Conservation (phyloP, 2,797 vertebrate species). For the Carapus acus region DNA sequence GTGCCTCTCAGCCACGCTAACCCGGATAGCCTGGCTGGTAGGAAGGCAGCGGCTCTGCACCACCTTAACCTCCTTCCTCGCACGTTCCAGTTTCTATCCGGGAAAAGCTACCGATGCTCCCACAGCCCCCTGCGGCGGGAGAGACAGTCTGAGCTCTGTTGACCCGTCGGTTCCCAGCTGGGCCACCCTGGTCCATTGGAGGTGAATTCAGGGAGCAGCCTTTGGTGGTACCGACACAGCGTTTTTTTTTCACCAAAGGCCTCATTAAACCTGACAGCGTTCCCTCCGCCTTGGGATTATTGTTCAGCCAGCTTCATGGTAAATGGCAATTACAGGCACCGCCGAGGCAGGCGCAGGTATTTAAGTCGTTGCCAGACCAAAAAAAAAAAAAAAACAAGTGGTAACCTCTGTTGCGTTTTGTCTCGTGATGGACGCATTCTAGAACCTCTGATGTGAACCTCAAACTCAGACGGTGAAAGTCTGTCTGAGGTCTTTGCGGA, state of each 20-base stretch:
- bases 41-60: conserved; percentile 5
- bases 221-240: conserved; percentile 67
- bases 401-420: conserved; percentile 35
- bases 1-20: neutral
- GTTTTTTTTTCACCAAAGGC: conserved; percentile 53
- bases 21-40: conserved; percentile 8
- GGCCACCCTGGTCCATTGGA: conserved; percentile 60
- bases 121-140: conserved; percentile 41
- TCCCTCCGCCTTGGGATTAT: conserved; percentile 55
- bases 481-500: neutral
- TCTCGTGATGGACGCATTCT: no score
- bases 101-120: conserved; percentile 54
- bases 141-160: conserved; percentile 53
- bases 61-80: conserved; percentile 20
- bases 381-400: conserved; percentile 39
- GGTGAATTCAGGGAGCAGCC: conserved; percentile 60
- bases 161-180: conserved; percentile 61
- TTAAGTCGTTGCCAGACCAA: conserved; percentile 43
- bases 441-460: conserved; percentile 3
- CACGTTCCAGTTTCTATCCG: conserved; percentile 39
- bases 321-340: conserved; percentile 66
- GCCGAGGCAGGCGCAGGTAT: conserved; percentile 57
- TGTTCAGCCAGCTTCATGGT: conserved; percentile 60
- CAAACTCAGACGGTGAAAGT: neutral
- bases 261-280: conserved; percentile 67